Percentiles rank a stretch among this genome's conserved stretches.
Conservation (phyloP, 2,888 invertebrate species). For the Sericinus montela region DNA sequence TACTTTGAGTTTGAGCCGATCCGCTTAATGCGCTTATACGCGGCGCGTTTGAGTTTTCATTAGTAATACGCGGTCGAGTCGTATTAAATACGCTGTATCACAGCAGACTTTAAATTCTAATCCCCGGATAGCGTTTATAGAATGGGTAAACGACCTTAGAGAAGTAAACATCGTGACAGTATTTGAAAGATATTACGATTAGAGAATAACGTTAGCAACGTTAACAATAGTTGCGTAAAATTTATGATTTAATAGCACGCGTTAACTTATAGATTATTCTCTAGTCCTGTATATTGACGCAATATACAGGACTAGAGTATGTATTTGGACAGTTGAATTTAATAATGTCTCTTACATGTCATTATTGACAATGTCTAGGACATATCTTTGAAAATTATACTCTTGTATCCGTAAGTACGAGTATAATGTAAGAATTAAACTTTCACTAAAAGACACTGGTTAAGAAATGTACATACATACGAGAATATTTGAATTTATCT, state of each 20-base stretch:
- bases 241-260: too few relatives aligned
- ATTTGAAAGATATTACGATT: neutral
- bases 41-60: slow-evolving; percentile 62
- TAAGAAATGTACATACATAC: neutral
- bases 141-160: slow-evolving; percentile 4
- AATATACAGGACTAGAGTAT: too few relatives aligned
- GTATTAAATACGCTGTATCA: slow-evolving; percentile 37
- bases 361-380: too few relatives aligned
- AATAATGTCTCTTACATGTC: too few relatives aligned
- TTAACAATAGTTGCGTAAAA: too few relatives aligned
- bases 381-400: too few relatives aligned
- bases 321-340: too few relatives aligned
- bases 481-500: slow-evolving; percentile 23
- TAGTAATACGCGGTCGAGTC: slow-evolving; percentile 27
- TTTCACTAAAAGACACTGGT: too few relatives aligned
- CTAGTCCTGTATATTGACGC: too few relatives aligned
- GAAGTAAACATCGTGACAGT: slow-evolving; percentile 15
- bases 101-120: slow-evolving; percentile 16
- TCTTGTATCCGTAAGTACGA: too few relatives aligned
- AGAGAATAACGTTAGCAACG: neutral
- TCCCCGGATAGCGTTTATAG: slow-evolving; percentile 18
- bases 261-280: too few relatives aligned
- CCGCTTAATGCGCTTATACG: slow-evolving; percentile 57
- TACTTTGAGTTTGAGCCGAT: slow-evolving; percentile 45
- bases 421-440: too few relatives aligned